These are phyloP conservation scores for Marmota monax DNA, from an alignment of 2,113 vertebrate species.

Conservation along the genomic window DNA sequence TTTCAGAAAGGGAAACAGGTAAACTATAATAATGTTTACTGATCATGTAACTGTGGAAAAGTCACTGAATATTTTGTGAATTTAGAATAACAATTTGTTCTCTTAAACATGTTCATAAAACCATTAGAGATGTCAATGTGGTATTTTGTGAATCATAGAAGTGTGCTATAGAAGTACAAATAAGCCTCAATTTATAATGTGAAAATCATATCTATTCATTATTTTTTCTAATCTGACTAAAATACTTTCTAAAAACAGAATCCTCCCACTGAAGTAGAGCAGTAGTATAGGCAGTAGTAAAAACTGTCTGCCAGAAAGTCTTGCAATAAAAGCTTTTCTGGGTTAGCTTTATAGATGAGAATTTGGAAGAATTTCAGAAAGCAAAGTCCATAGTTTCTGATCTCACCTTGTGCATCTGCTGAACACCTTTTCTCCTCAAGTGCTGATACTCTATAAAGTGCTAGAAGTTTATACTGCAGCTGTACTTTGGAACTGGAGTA, in stretches of 20 bases:
- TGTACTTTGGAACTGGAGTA: neutral
- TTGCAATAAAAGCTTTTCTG: constrained; percentile 54
- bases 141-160: constrained; percentile 38
- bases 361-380: constrained; percentile 15
- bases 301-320: constrained; percentile 10
- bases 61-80: constrained; percentile 20
- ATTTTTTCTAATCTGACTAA: constrained; percentile 59
- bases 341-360: constrained; percentile 26
- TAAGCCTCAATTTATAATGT: constrained; percentile 46
- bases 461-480: neutral
- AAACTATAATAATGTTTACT: constrained; percentile 43
- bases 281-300: constrained; percentile 40
- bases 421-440: neutral
- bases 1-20: constrained; percentile 17
- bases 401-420: neutral
- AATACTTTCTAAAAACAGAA: constrained; percentile 61
- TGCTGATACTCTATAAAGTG: neutral
- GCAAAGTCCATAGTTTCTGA: neutral
- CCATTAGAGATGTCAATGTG: neutral
- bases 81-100: constrained; percentile 41
- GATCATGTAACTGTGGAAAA: neutral
- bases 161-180: constrained; percentile 12
- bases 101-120: constrained; percentile 51
- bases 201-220: constrained; percentile 71
- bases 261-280: constrained; percentile 46